These are phyloP conservation scores for Spinibarbus caldwelli DNA, from an alignment of 2,797 vertebrate genomes.

Conservation along the genomic window DNA sequence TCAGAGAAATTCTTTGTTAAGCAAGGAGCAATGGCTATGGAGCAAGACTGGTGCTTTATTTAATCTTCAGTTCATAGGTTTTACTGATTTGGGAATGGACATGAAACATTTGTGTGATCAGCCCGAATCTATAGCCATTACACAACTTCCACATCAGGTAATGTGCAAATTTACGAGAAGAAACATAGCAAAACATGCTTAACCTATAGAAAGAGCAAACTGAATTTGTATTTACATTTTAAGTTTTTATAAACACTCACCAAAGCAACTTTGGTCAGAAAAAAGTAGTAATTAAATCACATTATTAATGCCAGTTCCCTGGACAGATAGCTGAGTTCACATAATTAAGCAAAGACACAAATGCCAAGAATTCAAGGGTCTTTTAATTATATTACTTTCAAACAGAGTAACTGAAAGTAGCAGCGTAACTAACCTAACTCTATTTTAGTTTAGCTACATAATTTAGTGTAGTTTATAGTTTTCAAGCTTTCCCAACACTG, in stretches of 20 bases:
- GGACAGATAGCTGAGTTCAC: background rate
- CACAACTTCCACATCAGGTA: background rate
- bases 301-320: slow-evolving; percentile 12
- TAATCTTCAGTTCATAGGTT: background rate
- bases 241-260: background rate
- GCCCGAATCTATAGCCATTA: background rate
- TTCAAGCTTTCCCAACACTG: background rate
- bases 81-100: slow-evolving; percentile 13
- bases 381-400: background rate
- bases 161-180: slow-evolving; percentile 16
- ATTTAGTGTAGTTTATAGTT: background rate
- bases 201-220: slow-evolving; percentile 15
- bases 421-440: background rate
- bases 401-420: background rate
- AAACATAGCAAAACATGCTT: slow-evolving; percentile 7
- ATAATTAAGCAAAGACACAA: background rate
- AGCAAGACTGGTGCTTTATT: background rate
- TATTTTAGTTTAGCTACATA: too few species aligned
- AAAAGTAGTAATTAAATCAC: background rate
- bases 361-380: background rate
- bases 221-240: slow-evolving; percentile 3
- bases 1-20: background rate
- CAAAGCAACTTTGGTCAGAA: slow-evolving; percentile 18
- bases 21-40: background rate
- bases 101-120: slow-evolving; percentile 3